Base-by-base conservation (phyloP, 2,888 invertebrate species). In the Sturmia bella region DNA sequence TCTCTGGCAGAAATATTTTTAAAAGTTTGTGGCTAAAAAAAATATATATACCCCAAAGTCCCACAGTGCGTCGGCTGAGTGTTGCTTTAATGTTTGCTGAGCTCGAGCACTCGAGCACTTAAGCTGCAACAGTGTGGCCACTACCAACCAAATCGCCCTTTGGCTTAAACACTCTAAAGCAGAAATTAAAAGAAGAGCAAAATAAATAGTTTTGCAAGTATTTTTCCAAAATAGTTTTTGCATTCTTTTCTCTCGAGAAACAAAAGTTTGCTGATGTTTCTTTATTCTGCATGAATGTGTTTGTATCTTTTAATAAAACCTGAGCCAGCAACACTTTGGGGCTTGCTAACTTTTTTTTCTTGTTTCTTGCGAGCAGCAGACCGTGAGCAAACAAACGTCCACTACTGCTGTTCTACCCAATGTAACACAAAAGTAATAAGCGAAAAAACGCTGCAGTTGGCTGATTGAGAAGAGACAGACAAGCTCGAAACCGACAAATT, bases 401-500 rank as follows among this genome's bases (percentile, higher is more conserved):
- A 27, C 9, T 15, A 27, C 9, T 19, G 15, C 19, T 32, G 5
- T 4, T 27, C 6, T 4, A 27, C 27, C 3, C 27, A 4, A 27
- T 27, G n/a, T n/a, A n/a, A n/a, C n/a, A 19, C 24, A 5, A 63
- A 63, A 19, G n/a, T 32, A 7, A 15, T 1, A 21, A 11, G 21
- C 6, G 57, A 0, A 13, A 5, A n/a, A 0, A n/a, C 2, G 9
- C 3, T 0, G 15, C n/a, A 27, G 4, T 45, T 45, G 19, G 2
- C 37, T 17, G 32, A 21, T 41, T 19, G 27, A 50, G 21, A 24
- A 3, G 7, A 68, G 24, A 43, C 11, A 45, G 27, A 56, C 56
- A 69, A 57, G 21, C 48, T 70, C 45, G 59, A 70, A 82, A 64
- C 74, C 72, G 19, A 57, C 68, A 80, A 83, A 77, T 80, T 83